phyloP scores from a whole-genome alignment of 1,140 invertebrate species.

The Dinoponera quadriceps region DNA sequence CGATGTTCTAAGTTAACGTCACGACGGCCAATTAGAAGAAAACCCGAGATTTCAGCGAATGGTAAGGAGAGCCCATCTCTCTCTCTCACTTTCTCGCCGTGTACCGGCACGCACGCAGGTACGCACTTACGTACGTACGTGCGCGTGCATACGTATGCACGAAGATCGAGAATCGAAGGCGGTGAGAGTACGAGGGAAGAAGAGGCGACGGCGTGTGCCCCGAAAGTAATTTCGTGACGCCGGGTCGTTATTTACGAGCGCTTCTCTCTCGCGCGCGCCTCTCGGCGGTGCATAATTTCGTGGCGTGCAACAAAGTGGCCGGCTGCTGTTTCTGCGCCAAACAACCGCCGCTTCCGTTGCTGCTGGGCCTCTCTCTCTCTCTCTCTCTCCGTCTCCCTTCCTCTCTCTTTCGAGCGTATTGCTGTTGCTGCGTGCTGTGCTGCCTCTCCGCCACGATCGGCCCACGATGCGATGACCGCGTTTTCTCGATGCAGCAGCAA shows the following conservation, averaged over 20 bases:
- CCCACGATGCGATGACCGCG: slow-evolving; percentile 38
- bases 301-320: slow-evolving; percentile 66
- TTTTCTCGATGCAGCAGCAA: slow-evolving; percentile 34
- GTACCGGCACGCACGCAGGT: too few species aligned
- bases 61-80: background rate
- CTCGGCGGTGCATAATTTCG: slow-evolving; percentile 58
- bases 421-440: slow-evolving; percentile 25
- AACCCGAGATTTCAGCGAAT: slow-evolving; percentile 12
- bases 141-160: background rate
- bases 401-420: background rate
- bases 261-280: slow-evolving; percentile 41
- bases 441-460: slow-evolving; percentile 9
- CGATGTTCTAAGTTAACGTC: slow-evolving; percentile 34
- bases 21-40: slow-evolving; percentile 29
- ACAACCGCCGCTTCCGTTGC: slow-evolving; percentile 49
- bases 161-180: slow-evolving; percentile 43
- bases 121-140: background rate
- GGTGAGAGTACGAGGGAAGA: slow-evolving; percentile 16
- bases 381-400: background rate
- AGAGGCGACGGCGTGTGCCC: slow-evolving; percentile 55
- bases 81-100: too few species aligned
- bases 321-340: slow-evolving; percentile 59
- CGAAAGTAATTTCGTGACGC: slow-evolving; percentile 63
- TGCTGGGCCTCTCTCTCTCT: slow-evolving; percentile 6
- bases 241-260: slow-evolving; percentile 54